Conservation (phyloP, 1,140 invertebrate species). For the Caerostris darwini region DNA sequence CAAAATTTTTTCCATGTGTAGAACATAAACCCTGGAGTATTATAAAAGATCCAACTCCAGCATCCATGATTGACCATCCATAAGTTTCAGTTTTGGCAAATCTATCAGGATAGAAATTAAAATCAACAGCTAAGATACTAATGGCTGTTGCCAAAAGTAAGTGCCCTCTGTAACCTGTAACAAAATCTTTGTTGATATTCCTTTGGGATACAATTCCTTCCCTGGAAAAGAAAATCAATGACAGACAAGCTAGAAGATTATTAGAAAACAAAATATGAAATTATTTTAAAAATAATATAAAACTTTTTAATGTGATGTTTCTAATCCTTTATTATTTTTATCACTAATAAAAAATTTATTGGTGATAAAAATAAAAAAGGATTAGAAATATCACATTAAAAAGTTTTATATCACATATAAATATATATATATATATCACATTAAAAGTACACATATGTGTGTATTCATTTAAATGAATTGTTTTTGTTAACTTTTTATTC, state of each 20-base stretch:
- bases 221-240: neutral
- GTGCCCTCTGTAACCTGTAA: constrained; percentile 79
- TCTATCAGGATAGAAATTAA: constrained; percentile 90
- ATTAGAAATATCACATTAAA: too few relatives aligned
- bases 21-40: constrained; percentile 84
- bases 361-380: too few relatives aligned
- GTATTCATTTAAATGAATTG: too few relatives aligned
- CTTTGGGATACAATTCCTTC: neutral
- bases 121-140: constrained; percentile 96
- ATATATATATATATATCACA: too few relatives aligned
- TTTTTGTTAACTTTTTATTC: too few relatives aligned
- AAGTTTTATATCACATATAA: too few relatives aligned
- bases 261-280: neutral
- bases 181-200: constrained; percentile 41
- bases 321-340: too few relatives aligned
- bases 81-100: constrained; percentile 93
- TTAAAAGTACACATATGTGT: too few relatives aligned
- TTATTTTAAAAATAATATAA: neutral
- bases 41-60: constrained; percentile 94
- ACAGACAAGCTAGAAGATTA: neutral
- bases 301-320: too few relatives aligned
- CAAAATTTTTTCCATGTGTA: constrained; percentile 64
- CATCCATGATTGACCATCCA: constrained; percentile 96
- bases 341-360: too few relatives aligned
- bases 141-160: constrained; percentile 89